These are phyloP conservation scores for Lucilia sericata DNA, from an alignment of 1,140 invertebrate genomes.

Conservation along the genomic window DNA sequence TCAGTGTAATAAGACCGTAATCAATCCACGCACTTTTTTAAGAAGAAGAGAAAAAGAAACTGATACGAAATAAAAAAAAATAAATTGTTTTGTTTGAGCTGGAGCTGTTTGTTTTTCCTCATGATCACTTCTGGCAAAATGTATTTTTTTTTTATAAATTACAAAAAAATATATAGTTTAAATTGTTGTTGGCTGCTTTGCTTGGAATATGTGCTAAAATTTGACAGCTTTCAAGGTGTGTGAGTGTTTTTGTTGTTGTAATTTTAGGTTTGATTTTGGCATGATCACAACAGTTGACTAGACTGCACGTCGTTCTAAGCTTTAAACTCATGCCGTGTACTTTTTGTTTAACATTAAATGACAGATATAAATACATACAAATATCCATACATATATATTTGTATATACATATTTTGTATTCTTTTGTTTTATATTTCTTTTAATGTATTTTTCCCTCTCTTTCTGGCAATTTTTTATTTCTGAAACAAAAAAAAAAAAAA, in stretches of 20 bases:
- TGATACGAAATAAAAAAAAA: too few species aligned
- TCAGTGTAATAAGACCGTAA: not conserved
- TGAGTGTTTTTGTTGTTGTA: not conserved
- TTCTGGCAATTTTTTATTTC: not conserved
- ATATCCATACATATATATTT: not conserved
- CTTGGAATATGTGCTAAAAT: constrained; percentile 40
- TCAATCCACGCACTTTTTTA: constrained; percentile 39
- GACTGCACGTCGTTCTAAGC: constrained; percentile 38
- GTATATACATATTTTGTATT: too few species aligned
- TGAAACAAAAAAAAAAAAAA: too few species aligned
- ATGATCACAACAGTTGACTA: constrained; percentile 36
- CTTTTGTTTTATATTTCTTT: not conserved
- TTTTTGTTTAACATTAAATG: constrained; percentile 11
- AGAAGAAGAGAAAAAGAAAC: too few species aligned
- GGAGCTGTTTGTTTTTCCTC: not conserved
- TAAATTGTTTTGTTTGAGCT: too few species aligned
- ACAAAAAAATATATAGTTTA: not conserved
- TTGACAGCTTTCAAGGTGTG: constrained; percentile 45
- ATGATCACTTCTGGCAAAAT: constrained; percentile 15
- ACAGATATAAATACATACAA: not conserved
- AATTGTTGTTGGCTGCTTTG: not conserved
- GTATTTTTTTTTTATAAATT: not conserved
- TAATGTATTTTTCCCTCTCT: not conserved
- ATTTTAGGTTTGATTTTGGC: constrained; percentile 27
- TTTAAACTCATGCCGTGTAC: constrained; percentile 5